phyloP scores from a whole-genome alignment of 2,888 invertebrate species.

The Aporophyla lueneburgensis region DNA sequence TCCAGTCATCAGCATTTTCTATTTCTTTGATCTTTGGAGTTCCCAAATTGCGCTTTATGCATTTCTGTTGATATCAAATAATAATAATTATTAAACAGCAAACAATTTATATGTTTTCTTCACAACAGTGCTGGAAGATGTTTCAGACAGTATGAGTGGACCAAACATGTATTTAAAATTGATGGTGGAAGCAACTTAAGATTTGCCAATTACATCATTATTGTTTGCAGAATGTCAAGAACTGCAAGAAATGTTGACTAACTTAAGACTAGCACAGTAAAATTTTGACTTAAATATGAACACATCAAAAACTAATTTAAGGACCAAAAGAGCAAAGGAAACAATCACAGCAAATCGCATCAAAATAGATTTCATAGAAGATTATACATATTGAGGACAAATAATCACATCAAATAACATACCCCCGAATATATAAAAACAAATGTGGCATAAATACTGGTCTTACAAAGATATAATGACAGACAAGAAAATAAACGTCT shows the following conservation, averaged over 20 bases:
- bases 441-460: not conserved
- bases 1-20: constrained; percentile 95
- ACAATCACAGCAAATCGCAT: not conserved
- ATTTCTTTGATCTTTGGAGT: constrained; percentile 92
- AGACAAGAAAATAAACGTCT: not conserved
- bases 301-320: not conserved
- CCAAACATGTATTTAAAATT: not conserved
- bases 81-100: not conserved
- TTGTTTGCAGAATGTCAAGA: not conserved
- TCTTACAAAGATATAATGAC: not conserved
- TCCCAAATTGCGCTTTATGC: constrained; percentile 94
- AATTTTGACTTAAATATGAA: not conserved
- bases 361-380: not conserved
- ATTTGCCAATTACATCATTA: not conserved
- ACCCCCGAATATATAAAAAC: not conserved
- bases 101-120: not conserved
- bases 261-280: not conserved
- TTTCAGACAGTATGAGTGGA: not conserved
- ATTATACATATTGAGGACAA: not conserved
- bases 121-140: not conserved
- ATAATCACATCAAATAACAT: not conserved
- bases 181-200: not conserved
- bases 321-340: not conserved
- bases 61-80: constrained; percentile 90
- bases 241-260: not conserved